Percentiles rank a stretch among this genome's conserved stretches.
Conservation (phyloP, 2,888 invertebrate species). For the Tineola bisselliella region DNA sequence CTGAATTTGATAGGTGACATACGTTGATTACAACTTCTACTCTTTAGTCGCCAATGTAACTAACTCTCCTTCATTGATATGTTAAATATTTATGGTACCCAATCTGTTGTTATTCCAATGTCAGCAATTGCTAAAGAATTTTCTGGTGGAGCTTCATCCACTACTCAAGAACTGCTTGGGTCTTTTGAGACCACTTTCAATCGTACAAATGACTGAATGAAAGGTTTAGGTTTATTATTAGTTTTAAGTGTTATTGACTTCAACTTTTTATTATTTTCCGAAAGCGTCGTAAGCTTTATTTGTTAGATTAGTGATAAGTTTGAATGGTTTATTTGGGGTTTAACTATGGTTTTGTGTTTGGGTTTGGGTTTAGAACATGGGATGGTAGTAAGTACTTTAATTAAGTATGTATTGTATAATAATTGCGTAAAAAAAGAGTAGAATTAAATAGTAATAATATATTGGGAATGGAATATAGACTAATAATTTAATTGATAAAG, state of each 20-base stretch:
- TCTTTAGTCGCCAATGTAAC: too few species aligned
- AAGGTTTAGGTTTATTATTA: slow-evolving; percentile 73
- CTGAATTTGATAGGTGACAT: too few species aligned
- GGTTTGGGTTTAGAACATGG: slow-evolving; percentile 47
- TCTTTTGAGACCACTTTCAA: too few species aligned
- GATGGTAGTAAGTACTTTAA: slow-evolving; percentile 39
- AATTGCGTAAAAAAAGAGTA: slow-evolving; percentile 33
- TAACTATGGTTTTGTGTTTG: slow-evolving; percentile 37
- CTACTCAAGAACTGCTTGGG: slow-evolving; percentile 93
- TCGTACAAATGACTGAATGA: slow-evolving; percentile 86
- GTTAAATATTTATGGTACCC: slow-evolving; percentile 71
- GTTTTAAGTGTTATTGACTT: slow-evolving; percentile 81
- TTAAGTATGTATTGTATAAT: slow-evolving; percentile 42
- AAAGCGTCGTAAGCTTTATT: slow-evolving; percentile 86
- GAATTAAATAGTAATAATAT: slow-evolving; percentile 26
- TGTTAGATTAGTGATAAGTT: slow-evolving; percentile 84
- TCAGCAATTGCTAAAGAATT: slow-evolving; percentile 80
- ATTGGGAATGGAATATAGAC: slow-evolving; percentile 29
- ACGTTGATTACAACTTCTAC: too few species aligned
- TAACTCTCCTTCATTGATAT: too few species aligned
- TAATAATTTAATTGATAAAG: slow-evolving; percentile 33
- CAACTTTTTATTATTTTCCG: slow-evolving; percentile 85
- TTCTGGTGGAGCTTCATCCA: slow-evolving; percentile 79
- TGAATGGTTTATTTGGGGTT: slow-evolving; percentile 34
- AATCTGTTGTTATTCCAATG: slow-evolving; percentile 71